Conservation (phyloP, 2,113 vertebrate species). For the Ophthalmolycus amberensis region DNA sequence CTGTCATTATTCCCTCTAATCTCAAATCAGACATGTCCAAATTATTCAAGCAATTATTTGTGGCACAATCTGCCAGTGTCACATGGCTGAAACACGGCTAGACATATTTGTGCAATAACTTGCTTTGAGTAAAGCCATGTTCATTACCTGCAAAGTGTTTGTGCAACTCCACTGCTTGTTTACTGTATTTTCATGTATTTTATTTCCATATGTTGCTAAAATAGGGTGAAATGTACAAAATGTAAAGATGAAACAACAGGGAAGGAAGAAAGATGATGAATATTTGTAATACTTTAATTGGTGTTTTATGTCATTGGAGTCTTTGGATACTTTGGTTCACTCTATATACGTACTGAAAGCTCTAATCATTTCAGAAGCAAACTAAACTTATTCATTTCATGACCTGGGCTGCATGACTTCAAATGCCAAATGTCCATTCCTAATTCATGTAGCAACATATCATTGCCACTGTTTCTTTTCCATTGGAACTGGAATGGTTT, state of each 20-base stretch:
- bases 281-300: constrained; percentile 46
- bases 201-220: constrained; percentile 29
- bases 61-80: background rate
- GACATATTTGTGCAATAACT: background rate
- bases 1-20: constrained; percentile 5
- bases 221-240: background rate
- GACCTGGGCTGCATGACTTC: constrained; percentile 59
- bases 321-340: constrained; percentile 25
- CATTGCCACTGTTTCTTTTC: constrained; percentile 42
- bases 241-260: background rate
- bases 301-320: constrained; percentile 26
- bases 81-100: background rate
- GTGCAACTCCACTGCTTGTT: constrained; percentile 21
- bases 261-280: background rate
- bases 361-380: constrained; percentile 24
- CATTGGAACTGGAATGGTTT: constrained; percentile 35
- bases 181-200: constrained; percentile 43
- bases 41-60: constrained; percentile 11
- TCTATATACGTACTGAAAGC: constrained; percentile 17
- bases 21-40: background rate
- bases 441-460: constrained; percentile 36
- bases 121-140: background rate
- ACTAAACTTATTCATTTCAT: constrained; percentile 42
- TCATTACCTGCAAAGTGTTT: constrained; percentile 40
- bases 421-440: constrained; percentile 58